phyloP scores from a whole-genome alignment of 1,140 invertebrate species.

The Latrodectus geometricus region DNA sequence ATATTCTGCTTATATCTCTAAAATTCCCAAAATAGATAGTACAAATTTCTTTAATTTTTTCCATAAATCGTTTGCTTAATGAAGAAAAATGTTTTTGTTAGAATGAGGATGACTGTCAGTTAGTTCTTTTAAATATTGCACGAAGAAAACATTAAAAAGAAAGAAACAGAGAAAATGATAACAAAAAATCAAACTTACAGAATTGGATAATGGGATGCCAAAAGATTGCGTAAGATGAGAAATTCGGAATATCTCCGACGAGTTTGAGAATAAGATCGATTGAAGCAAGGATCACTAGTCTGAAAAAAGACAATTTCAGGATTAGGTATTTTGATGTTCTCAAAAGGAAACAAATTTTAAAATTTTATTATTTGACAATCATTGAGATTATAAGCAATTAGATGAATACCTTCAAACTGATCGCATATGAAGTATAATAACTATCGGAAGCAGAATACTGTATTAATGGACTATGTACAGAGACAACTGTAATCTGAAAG shows the following conservation, averaged over 20 bases:
- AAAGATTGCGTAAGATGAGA: background rate
- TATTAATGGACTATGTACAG: slow-evolving; percentile 46
- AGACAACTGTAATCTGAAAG: slow-evolving; percentile 35
- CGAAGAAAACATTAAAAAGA: too few species aligned
- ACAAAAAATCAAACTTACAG: slow-evolving; percentile 19
- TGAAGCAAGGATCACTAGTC: slow-evolving; percentile 36
- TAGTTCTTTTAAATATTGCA: too few species aligned
- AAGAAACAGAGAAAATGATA: too few species aligned
- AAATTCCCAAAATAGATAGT: too few species aligned
- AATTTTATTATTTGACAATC: background rate
- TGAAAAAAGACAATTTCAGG: background rate
- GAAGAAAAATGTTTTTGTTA: too few species aligned
- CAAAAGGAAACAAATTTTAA: background rate
- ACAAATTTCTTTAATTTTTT: too few species aligned
- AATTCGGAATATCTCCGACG: slow-evolving; percentile 39
- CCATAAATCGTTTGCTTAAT: too few species aligned
- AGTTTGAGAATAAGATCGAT: slow-evolving; percentile 29
- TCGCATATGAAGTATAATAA: slow-evolving; percentile 51
- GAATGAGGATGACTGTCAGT: too few species aligned
- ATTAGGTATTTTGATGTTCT: background rate
- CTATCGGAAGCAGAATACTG: slow-evolving; percentile 19
- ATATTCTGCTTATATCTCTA: too few species aligned
- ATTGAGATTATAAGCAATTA: background rate
- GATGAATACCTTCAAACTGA: slow-evolving; percentile 32
- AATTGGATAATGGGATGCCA: slow-evolving; percentile 18